Conservation (phyloP, 2,888 invertebrate genomes). For the Mantis religiosa region DNA sequence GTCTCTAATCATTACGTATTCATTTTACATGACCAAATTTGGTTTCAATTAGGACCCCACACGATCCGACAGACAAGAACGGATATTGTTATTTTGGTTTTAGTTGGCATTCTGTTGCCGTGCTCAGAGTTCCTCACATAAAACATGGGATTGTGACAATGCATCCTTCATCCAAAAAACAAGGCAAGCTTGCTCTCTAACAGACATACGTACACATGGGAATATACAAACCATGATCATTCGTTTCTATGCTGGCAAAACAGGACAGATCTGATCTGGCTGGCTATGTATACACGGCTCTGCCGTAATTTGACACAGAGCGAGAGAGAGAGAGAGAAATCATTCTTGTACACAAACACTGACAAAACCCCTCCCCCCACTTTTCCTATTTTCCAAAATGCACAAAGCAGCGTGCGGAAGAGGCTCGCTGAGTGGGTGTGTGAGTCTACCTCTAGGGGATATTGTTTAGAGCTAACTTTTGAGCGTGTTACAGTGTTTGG, state of each 20-base stretch:
- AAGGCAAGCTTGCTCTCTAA: neutral
- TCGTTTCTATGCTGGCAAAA: neutral
- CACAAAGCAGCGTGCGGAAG: conserved; percentile 1
- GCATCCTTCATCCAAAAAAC: neutral
- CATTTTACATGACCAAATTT: too few relatives aligned
- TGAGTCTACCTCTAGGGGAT: conserved; percentile 12
- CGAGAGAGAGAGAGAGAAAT: neutral
- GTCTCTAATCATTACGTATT: too few relatives aligned
- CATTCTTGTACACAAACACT: conserved; percentile 5
- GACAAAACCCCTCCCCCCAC: neutral
- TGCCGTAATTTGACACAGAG: neutral
- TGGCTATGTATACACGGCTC: neutral
- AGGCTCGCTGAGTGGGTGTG: neutral
- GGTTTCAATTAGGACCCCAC: too few relatives aligned
- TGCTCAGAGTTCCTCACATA: neutral
- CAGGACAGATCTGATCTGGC: neutral
- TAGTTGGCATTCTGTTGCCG: neutral
- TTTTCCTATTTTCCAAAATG: conserved; percentile 14
- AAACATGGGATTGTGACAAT: neutral
- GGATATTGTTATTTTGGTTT: too few relatives aligned
- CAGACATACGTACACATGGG: neutral
- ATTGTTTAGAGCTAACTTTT: conserved; percentile 15
- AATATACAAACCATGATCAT: neutral
- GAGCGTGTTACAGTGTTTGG: conserved; percentile 16
- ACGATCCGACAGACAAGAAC: too few relatives aligned